Evolutionary conservation across 2,797 vertebrate genomes (phyloP).

Genomic region (Hippopotamyrus pictus): DNA sequence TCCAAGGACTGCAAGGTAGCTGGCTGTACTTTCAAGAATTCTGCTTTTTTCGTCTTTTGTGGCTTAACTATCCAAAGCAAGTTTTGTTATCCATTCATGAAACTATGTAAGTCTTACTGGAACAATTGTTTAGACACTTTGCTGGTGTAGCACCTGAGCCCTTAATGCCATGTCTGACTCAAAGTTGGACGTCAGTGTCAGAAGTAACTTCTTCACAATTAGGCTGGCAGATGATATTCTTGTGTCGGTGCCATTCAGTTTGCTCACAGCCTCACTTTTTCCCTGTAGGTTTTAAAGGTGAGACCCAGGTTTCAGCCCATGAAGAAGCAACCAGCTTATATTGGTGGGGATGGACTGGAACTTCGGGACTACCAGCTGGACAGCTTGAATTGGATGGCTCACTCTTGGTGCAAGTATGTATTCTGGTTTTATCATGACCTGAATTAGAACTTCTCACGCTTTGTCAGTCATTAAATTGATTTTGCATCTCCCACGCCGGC

Average conservation of each 20-base stretch:
- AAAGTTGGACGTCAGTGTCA: not conserved
- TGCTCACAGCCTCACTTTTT: not conserved
- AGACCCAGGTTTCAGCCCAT: conserved; percentile 89
- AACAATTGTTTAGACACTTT: not conserved
- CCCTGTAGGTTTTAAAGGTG: conserved; percentile 81
- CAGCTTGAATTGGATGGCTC: conserved; percentile 96
- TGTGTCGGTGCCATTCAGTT: not conserved
- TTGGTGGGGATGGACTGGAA: conserved; percentile 82
- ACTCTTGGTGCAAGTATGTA: conserved; percentile 98
- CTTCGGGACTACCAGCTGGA: conserved; percentile 94
- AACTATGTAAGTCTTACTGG: not conserved
- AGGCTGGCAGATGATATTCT: not conserved
- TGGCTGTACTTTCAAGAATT: not conserved
- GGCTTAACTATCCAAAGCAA: not conserved
- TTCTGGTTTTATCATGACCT: not conserved
- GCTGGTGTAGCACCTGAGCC: not conserved
- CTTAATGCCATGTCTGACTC: not conserved
- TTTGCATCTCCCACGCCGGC: not conserved
- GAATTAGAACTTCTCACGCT: not conserved
- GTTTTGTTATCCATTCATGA: not conserved
- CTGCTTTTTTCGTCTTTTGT: not conserved
- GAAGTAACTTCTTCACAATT: not conserved
- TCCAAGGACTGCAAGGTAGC: conserved; percentile 92
- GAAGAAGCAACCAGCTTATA: conserved; percentile 89
- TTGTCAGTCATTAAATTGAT: not conserved